Conservation (phyloP, 2,113 vertebrate genomes). For the Microtus richardsoni region DNA sequence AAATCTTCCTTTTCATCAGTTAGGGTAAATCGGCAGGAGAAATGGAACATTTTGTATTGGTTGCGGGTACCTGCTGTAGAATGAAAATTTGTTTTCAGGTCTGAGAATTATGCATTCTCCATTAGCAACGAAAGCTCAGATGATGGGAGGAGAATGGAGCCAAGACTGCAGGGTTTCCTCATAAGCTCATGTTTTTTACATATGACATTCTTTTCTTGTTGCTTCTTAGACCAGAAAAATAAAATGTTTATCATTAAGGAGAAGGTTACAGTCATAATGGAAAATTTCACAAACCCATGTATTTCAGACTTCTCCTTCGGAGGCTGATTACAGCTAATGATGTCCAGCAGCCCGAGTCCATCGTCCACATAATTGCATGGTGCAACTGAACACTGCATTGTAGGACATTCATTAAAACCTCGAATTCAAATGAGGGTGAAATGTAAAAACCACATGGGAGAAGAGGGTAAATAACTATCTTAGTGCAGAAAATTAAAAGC, state of each 20-base stretch:
- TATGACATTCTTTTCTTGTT: background rate
- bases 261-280: slow-evolving; percentile 50
- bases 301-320: slow-evolving; percentile 65
- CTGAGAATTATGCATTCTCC: background rate
- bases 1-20: slow-evolving; percentile 27
- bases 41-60: background rate
- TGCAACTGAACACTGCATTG: slow-evolving; percentile 52
- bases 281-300: slow-evolving; percentile 64
- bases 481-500: slow-evolving; percentile 36
- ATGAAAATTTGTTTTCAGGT: slow-evolving; percentile 25
- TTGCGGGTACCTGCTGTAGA: background rate
- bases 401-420: slow-evolving; percentile 71
- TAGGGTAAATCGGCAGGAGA: background rate
- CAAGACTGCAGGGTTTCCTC: slow-evolving; percentile 6
- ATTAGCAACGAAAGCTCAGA: slow-evolving; percentile 20
- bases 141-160: background rate
- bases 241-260: slow-evolving; percentile 55
- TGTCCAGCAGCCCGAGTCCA: slow-evolving; percentile 34
- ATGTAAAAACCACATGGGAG: slow-evolving; percentile 20
- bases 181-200: background rate
- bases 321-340: slow-evolving; percentile 66
- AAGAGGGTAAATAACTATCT: slow-evolving; percentile 4
- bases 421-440: slow-evolving; percentile 55
- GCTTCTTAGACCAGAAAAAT: slow-evolving; percentile 37
- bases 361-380: slow-evolving; percentile 67